These are phyloP conservation scores for Brenthis hecate DNA, from an alignment of 2,888 invertebrate genomes.

Conservation along the genomic window DNA sequence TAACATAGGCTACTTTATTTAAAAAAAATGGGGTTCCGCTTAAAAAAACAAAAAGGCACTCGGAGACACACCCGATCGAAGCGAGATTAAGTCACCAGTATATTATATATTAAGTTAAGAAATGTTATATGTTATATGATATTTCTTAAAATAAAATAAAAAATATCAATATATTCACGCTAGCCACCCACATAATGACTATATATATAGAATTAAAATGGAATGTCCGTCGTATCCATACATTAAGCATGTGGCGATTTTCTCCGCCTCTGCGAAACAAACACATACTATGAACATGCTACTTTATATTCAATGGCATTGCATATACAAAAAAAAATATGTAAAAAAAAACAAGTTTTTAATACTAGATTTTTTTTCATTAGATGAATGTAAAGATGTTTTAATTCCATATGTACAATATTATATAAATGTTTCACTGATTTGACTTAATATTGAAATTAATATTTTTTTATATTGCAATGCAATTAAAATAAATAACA, in stretches of 20 bases:
- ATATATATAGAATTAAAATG: constrained; percentile 14
- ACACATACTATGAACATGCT: constrained; percentile 44
- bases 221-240: constrained; percentile 42
- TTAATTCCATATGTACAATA: too few species aligned
- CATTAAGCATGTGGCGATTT: constrained; percentile 79
- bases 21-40: too few species aligned
- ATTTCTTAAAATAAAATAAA: not conserved
- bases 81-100: too few species aligned
- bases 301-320: constrained; percentile 2
- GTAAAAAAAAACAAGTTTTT: too few species aligned
- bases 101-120: too few species aligned
- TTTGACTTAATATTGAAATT: not conserved
- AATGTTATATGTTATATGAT: too few species aligned
- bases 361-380: too few species aligned
- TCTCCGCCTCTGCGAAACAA: constrained; percentile 75
- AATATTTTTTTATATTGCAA: constrained; percentile 15
- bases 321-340: not conserved
- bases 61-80: too few species aligned
- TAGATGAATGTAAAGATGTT: too few species aligned
- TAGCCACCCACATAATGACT: constrained; percentile 8
- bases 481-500: constrained; percentile 22
- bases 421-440: not conserved
- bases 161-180: not conserved
- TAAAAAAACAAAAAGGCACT: too few species aligned
- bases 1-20: too few species aligned